Conservation (phyloP, 2,888 invertebrate genomes). For the Melipona bicolor region DNA sequence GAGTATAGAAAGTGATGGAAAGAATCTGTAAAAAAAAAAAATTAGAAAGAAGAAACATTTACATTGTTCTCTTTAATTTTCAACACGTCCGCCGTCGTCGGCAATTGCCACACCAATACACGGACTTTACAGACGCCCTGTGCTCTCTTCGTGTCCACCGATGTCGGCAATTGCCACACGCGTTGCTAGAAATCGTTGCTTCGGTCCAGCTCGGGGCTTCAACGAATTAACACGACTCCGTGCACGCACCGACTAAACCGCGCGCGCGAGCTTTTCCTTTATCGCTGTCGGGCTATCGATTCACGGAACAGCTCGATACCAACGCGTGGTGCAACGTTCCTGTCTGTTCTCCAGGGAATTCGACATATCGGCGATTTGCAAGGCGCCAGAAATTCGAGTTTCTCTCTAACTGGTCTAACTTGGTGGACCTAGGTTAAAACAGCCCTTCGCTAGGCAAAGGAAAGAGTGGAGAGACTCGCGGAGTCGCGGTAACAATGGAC, state of each 20-base stretch:
- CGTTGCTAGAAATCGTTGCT: background rate
- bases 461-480: conserved; percentile 10
- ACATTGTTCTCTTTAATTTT: too few relatives aligned
- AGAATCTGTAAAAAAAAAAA: too few relatives aligned
- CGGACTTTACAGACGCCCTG: too few relatives aligned
- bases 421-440: too few relatives aligned
- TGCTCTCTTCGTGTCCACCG: background rate
- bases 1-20: too few relatives aligned
- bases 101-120: too few relatives aligned
- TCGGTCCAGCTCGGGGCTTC: background rate
- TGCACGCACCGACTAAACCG: conserved; percentile 4
- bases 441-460: conserved; percentile 10
- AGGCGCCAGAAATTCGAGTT: conserved; percentile 51
- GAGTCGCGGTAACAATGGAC: conserved; percentile 62
- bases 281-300: conserved; percentile 17
- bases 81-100: too few relatives aligned
- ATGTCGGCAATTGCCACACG: background rate
- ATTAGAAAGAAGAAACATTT: too few relatives aligned
- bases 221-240: conserved; percentile 6
- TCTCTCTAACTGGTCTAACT: background rate
- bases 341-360: conserved; percentile 6
- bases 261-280: background rate
- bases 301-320: background rate
- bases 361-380: conserved; percentile 39
- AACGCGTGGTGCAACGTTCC: background rate